phyloP scores from a whole-genome alignment of 2,888 invertebrate species.

The Xestoiulus laeticollis region DNA sequence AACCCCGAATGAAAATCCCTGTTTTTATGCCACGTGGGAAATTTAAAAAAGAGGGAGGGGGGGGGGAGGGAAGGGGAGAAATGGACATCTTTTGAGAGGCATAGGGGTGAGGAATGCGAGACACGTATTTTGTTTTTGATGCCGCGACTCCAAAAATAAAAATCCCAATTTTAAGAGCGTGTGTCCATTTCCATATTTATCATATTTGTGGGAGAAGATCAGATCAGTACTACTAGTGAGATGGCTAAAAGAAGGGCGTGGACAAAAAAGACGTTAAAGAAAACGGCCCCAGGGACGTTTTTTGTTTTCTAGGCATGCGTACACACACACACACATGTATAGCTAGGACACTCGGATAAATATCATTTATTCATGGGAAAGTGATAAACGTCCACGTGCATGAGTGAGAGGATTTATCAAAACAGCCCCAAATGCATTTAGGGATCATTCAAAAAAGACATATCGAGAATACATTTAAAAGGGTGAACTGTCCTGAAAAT shows the following conservation, averaged over 20 bases:
- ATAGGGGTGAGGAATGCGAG: background rate
- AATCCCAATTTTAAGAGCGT: background rate
- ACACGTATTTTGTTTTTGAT: background rate
- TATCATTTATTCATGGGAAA: constrained; percentile 14
- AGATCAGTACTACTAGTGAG: background rate
- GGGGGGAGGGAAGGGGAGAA: background rate
- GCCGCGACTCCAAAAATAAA: too few relatives aligned
- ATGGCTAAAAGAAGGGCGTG: background rate
- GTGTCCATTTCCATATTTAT: constrained; percentile 36
- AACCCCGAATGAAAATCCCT: too few relatives aligned
- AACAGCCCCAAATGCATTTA: background rate
- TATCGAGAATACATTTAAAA: too few relatives aligned
- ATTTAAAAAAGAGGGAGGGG: background rate
- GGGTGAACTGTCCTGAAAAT: too few relatives aligned
- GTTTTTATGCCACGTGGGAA: background rate
- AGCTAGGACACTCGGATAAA: background rate
- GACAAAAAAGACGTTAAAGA: background rate
- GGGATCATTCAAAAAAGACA: background rate
- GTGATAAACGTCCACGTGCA: background rate
- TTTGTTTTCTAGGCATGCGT: background rate
- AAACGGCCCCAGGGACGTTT: background rate
- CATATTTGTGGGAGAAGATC: background rate
- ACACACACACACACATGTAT: too few relatives aligned
- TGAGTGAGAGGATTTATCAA: background rate
- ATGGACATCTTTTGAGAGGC: background rate